Evolutionary conservation across 35 echinoderm and acorn worm genomes (phyloP), one percentile per base, ranked within the genome.

Genomic region (Acanthaster planci): DNA sequence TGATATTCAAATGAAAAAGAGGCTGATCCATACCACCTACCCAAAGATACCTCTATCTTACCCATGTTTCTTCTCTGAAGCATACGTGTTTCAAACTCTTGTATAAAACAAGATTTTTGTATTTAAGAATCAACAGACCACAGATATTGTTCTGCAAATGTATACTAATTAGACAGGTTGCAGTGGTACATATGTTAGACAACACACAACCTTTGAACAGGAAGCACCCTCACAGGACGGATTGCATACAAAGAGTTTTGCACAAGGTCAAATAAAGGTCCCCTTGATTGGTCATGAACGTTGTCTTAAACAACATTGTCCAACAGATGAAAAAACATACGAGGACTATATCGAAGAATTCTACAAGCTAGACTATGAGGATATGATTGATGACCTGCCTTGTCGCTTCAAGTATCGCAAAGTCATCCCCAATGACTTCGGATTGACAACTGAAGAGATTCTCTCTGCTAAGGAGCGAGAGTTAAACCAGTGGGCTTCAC

Each of bases 291-390:
- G 23, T 15, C 44, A 77, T 32, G 27, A 22, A 82, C 18, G n/a
- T 21, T 44, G 17, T 55, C 38, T 38, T 77, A 6, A 7, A 58
- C 38, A 0, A 50, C 83, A 58, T 42, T 52, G 57, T 16, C 21
- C 39, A n/a, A 42, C 60, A 99, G 96, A 79, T 39, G 89, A 91
- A 18, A 86, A 89, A 42, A 91, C 92, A 8, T 99, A 94, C 91
- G 96, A 99, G 53, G 96, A 91, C 5, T 99, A 99, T 79, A 82
- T 99, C 31, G 92, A 91, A 19, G 96, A 99, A 38, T 99, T 94
- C 76, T 99, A 99, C 55, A 90, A 85, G 44, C 47, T 99, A 0
- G 96, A 99, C 79, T 99, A 99, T 56, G 96, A 99, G 60, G 96
- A 99, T 56, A 78, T 94, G 42, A 91, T 99, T 35, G 92, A 75